These are phyloP conservation scores for Nestor notabilis DNA, from an alignment of 2,113 vertebrate genomes.

Conservation along the genomic window DNA sequence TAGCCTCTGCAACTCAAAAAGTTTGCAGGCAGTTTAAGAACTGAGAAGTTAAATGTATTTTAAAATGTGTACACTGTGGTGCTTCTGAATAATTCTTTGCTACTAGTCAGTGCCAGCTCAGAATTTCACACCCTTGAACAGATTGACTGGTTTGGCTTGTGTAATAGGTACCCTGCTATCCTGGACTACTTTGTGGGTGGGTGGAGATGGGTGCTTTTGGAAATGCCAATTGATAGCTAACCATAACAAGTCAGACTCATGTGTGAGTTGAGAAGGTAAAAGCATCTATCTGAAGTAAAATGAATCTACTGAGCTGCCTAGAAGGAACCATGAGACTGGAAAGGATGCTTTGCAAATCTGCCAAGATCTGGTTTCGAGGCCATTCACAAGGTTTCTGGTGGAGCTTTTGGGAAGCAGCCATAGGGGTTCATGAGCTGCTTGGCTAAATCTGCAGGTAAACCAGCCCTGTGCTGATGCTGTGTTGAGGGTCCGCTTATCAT, in stretches of 20 bases:
- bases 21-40: slow-evolving; percentile 31
- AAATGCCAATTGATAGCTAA: slow-evolving; percentile 27
- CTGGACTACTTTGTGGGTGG: slow-evolving; percentile 17
- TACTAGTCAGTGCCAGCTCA: not conserved
- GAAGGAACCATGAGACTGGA: not conserved
- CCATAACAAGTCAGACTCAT: not conserved
- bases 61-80: slow-evolving; percentile 5
- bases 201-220: slow-evolving; percentile 24
- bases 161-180: not conserved
- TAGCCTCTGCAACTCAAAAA: slow-evolving; percentile 20
- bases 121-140: slow-evolving; percentile 45
- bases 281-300: not conserved
- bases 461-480: not conserved
- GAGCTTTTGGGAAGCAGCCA: not conserved
- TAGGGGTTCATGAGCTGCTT: not conserved
- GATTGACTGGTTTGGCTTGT: slow-evolving; percentile 45
- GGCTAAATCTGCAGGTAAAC: not conserved
- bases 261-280: not conserved
- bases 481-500: not conserved
- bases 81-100: slow-evolving; percentile 46
- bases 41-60: slow-evolving; percentile 34
- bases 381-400: not conserved
- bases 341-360: not conserved
- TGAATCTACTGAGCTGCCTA: not conserved
- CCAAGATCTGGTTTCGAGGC: not conserved